Evolutionary conservation across 1,140 invertebrate species (phyloP).

Genomic region (Aphaenogaster floridana): DNA sequence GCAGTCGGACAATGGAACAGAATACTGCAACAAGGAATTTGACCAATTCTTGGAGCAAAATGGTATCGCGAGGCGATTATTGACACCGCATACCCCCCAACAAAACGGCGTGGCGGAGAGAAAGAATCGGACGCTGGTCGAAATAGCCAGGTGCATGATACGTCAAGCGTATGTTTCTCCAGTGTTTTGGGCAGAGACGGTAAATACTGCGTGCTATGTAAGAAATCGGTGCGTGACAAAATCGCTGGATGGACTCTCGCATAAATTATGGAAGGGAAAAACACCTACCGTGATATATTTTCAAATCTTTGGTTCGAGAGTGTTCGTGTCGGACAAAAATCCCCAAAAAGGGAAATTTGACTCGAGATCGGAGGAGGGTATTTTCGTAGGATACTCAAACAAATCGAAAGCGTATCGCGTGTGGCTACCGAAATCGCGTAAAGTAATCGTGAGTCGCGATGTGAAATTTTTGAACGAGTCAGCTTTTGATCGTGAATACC

Average conservation of each 20-base stretch:
- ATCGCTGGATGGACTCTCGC: conserved; percentile 64
- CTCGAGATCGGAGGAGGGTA: conserved; percentile 11
- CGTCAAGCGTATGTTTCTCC: neutral
- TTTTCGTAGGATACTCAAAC: conserved; percentile 35
- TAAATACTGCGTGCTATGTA: conserved; percentile 34
- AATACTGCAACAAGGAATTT: neutral
- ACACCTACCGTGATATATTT: conserved; percentile 66
- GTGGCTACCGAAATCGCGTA: conserved; percentile 31
- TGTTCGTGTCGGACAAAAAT: conserved; percentile 69
- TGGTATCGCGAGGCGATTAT: conserved; percentile 37
- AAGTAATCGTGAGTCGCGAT: conserved; percentile 14
- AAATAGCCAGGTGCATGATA: conserved; percentile 37
- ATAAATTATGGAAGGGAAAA: conserved; percentile 56
- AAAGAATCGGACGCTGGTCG: neutral
- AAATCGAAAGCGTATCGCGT: conserved; percentile 53
- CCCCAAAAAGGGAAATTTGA: conserved; percentile 73
- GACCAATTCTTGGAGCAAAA: conserved; percentile 20
- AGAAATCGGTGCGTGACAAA: conserved; percentile 14
- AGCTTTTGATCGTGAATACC: too few relatives aligned
- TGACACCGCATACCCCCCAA: conserved; percentile 79
- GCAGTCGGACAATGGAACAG: conserved; percentile 1
- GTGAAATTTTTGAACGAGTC: neutral
- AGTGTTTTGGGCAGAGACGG: conserved; percentile 7
- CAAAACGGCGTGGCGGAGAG: conserved; percentile 83
- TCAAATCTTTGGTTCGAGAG: conserved; percentile 74